A percentile compares a stretch with the other conserved stretches of the same genome.
Evolutionary conservation across 2,113 vertebrate genomes (phyloP).

Genomic region (Willisornis vidua): DNA sequence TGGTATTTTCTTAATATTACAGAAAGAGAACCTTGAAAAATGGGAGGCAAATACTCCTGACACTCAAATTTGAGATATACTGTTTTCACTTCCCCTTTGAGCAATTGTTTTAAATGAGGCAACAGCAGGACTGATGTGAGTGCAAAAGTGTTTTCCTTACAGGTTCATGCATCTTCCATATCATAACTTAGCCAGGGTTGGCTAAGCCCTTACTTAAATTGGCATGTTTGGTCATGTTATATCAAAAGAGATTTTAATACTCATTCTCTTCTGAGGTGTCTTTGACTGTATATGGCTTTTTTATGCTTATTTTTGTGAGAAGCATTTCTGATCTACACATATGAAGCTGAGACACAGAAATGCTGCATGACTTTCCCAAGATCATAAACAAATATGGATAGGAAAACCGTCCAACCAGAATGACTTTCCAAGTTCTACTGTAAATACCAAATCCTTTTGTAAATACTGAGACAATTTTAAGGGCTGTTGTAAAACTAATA

Average conservation of each 20-base stretch:
- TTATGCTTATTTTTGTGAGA: not conserved
- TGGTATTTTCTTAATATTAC: not conserved
- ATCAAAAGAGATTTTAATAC: not conserved
- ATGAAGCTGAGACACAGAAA: not conserved
- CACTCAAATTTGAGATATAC: not conserved
- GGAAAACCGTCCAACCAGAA: not conserved
- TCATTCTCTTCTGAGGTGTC: not conserved
- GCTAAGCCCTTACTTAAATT: not conserved
- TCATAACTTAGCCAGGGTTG: not conserved
- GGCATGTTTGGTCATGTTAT: fast-evolving
- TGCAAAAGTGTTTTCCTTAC: not conserved
- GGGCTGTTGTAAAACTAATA: not conserved
- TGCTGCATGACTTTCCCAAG: not conserved
- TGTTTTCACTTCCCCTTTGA: not conserved
- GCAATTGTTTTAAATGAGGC: not conserved
- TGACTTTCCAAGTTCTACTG: not conserved
- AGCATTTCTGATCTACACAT: not conserved
- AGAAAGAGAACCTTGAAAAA: not conserved
- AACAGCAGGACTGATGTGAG: not conserved
- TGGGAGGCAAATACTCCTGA: not conserved
- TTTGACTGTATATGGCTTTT: not conserved
- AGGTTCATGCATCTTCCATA: fast-evolving
- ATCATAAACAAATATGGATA: not conserved
- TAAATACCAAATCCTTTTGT: not conserved
- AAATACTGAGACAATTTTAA: not conserved